A percentile compares a stretch with the other conserved stretches of the same genome.
Conservation (phyloP, 2,888 invertebrate genomes). For the Pediacus dermestoides region DNA sequence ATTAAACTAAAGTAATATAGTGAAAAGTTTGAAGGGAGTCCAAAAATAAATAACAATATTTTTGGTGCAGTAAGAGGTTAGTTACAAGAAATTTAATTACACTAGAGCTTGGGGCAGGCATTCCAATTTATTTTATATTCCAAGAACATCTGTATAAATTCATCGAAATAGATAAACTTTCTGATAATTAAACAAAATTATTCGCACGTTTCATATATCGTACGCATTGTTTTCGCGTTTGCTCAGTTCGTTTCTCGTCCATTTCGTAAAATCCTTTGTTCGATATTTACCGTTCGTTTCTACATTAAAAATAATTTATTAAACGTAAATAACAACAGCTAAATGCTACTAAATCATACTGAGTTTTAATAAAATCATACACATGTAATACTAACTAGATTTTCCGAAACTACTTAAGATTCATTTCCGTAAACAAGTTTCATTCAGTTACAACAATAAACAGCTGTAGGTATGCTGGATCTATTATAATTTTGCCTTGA, state of each 20-base stretch:
- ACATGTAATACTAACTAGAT: background rate
- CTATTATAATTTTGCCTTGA: constrained; percentile 8
- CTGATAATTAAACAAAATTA: constrained; percentile 2
- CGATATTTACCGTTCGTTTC: constrained; percentile 2
- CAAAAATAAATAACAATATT: too few species aligned
- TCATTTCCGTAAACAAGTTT: constrained; percentile 6
- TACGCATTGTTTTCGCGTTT: constrained; percentile 4
- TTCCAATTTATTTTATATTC: too few species aligned
- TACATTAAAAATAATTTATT: background rate
- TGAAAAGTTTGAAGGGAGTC: too few species aligned
- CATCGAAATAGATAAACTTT: too few species aligned
- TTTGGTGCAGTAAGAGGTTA: too few species aligned
- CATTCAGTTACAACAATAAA: constrained; percentile 2
- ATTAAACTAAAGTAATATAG: too few species aligned
- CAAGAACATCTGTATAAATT: too few species aligned
- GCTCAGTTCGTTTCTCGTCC: constrained; percentile 1
- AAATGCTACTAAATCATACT: background rate
- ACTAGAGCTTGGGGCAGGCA: too few species aligned
- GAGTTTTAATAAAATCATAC: background rate
- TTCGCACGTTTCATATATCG: background rate
- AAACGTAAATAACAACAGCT: too few species aligned
- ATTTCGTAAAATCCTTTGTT: background rate
- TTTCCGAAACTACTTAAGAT: too few species aligned
- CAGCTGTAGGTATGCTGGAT: constrained; percentile 8
- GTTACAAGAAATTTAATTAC: too few species aligned